Evolutionary conservation across 2,888 invertebrate genomes (phyloP), one percentile per base, ranked within the genome.

Genomic region (Leptopilina myrica): DNA sequence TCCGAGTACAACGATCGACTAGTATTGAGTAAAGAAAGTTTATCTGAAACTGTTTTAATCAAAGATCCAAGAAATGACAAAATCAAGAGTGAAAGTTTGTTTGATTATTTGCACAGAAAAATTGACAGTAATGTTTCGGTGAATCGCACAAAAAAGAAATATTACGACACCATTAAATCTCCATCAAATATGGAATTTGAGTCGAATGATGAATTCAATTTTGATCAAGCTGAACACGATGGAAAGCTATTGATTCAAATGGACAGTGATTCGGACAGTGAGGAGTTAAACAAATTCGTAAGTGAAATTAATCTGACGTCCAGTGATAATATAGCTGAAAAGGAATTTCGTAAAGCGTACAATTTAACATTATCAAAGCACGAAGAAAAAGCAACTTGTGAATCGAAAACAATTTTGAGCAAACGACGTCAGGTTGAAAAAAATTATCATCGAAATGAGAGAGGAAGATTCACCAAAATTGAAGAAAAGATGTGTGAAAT

Each of bases 51-150:
- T 0, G 85, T 88, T 4, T 49, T 76, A 33, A 81, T 90, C 8
- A 64, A 77, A 75, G 15, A 46, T 43, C n/a, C 77, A 7, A 53
- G 14, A 46, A 59, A 12, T 5, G 73, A 40, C 9, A 62, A 8
- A 53, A 5, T n/a, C 15, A 77, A 77, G 43, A 84, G 56, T 20
- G 86, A 88, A 81, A 79, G 80, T 77, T 75, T 84, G n/a, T 84
- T 85, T 20, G 86, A 90, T 76, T 91, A 88, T 84, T 64, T 88
- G 4, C 86, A 89, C 69, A 84, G 81, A 43, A 87, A 88, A 75
- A 79, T 84, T 46, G 81, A 85, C 1, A 88, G 87, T 49, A 79
- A 65, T 75, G 78, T 90, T 15, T 82, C 84, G 79, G 76, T 89
- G 1, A 84, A 89, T 80, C 15, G 76, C 20, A 75, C 78, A 9